phyloP scores from a whole-genome alignment of 2,888 invertebrate genomes.

The Pemphredon lugubris region DNA sequence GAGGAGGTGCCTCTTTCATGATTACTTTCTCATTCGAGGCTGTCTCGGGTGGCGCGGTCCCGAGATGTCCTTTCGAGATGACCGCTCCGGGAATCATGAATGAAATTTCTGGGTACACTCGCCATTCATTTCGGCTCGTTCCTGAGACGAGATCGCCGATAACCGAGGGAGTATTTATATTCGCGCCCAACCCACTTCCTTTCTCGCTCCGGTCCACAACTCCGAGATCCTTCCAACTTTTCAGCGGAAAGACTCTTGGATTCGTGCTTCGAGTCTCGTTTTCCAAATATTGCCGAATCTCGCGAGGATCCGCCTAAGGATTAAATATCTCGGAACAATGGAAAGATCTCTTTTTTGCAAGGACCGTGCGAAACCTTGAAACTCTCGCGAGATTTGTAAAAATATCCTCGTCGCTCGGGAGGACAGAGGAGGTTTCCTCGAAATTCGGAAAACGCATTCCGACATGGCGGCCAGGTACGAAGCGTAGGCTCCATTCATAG shows the following conservation, averaged over 20 bases:
- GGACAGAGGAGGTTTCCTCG: neutral
- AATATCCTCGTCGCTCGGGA: too few relatives aligned
- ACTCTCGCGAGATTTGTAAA: too few relatives aligned
- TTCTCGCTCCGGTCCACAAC: conserved; percentile 17
- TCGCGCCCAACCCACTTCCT: conserved; percentile 65
- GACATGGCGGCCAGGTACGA: conserved; percentile 38
- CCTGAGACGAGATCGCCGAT: conserved; percentile 70
- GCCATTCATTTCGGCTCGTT: conserved; percentile 64
- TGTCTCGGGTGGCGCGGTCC: conserved; percentile 46
- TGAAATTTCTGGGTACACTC: conserved; percentile 67
- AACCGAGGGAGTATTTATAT: conserved; percentile 68
- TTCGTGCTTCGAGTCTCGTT: too few relatives aligned
- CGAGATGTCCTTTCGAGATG: conserved; percentile 71
- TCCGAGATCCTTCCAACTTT: neutral
- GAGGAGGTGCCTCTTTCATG: conserved; percentile 46
- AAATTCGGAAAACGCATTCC: conserved; percentile 15
- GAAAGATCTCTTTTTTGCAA: too few relatives aligned
- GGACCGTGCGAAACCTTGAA: too few relatives aligned
- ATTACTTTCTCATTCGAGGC: conserved; percentile 66
- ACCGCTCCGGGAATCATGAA: conserved; percentile 64
- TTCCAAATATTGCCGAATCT: too few relatives aligned
- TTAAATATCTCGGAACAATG: too few relatives aligned
- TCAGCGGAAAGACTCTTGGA: too few relatives aligned
- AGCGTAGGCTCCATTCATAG: conserved; percentile 68
- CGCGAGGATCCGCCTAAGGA: too few relatives aligned